A percentile compares a stretch with the other conserved stretches of the same genome.
These are phyloP conservation scores for Sylvilagus bachmani DNA, from an alignment of 2,113 vertebrate genomes.

Conservation along the genomic window DNA sequence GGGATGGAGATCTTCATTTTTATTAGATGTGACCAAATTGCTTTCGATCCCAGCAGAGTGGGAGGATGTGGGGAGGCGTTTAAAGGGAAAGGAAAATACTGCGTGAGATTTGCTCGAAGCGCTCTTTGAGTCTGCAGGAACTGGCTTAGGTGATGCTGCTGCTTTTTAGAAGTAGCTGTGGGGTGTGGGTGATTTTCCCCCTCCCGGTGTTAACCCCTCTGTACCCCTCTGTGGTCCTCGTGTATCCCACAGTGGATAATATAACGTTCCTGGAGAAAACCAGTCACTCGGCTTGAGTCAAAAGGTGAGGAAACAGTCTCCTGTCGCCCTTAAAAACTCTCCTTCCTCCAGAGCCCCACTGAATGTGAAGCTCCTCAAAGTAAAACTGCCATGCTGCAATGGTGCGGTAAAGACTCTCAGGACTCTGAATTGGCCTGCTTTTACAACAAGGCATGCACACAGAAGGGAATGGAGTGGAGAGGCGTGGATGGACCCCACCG, in stretches of 20 bases:
- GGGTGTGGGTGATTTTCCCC: constrained; percentile 51
- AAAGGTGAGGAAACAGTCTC: constrained; percentile 74
- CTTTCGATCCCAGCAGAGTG: not conserved
- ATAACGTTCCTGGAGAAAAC: constrained; percentile 70
- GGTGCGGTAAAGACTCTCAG: not conserved
- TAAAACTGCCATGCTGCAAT: not conserved
- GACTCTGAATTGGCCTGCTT: not conserved
- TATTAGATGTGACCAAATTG: not conserved
- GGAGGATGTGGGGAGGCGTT: not conserved
- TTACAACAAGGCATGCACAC: not conserved
- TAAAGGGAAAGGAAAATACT: not conserved
- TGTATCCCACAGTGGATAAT: constrained; percentile 34
- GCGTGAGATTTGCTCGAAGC: constrained; percentile 10
- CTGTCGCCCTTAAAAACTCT: constrained; percentile 43
- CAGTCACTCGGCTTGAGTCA: constrained; percentile 72
- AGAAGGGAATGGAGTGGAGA: not conserved
- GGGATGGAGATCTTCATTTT: not conserved
- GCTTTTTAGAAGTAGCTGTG: constrained; percentile 70
- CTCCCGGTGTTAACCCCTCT: constrained; percentile 62
- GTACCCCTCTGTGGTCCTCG: constrained; percentile 35
- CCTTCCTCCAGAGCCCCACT: constrained; percentile 59
- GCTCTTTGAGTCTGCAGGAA: not conserved
- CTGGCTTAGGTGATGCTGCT: constrained; percentile 32
- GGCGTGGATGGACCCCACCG: accelerated
- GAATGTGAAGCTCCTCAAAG: constrained; percentile 33